Base-by-base conservation (phyloP, 1,140 invertebrate genomes). In the Nasonia longicornis region DNA sequence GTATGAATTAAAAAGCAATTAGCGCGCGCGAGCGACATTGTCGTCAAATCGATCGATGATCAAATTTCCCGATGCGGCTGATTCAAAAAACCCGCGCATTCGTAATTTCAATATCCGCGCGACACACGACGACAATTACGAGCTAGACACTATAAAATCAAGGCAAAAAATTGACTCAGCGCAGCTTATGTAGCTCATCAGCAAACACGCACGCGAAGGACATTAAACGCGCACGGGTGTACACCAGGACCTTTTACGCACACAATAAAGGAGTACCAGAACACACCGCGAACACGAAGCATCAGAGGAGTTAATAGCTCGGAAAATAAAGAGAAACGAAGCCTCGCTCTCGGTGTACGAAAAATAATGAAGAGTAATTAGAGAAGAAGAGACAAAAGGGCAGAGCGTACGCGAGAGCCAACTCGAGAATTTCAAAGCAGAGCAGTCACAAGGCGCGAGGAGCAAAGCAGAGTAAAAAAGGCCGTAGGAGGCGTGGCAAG, bases 401-500 rank as follows among this genome's bases (percentile, higher is more conserved):
- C 64, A 42, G 38, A 79, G 22, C 1, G 22, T 38, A 70, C 1
- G n/a, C 31, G 3, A 35, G 3, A 35, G 4, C 31, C 3, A 35
- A 35, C 22, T 6, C 3, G 16, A 58, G 31, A 16, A 29, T 67
- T 22, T 48, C 14, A 79, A 71, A 71, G 42, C 67, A 67, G 77
- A 58, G 67, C 31, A 63, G 20, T n/a, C 52, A 16, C 16, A 7
- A 16, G 20, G 31, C n/a, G 38, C 48, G 38, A 42, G 35, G 29
- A 58, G 58, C 16, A 76, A 63, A 64, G 52, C 22, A 83, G 6
- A 26, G 31, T 3, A 42, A 35, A 26, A 66, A 58, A 67, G 7
- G 31, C 38, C 14, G 29, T 22, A 78, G 29, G 64, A 83, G 87
- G 88, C 88, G 87, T 88, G 86, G 79, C 85, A 83, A 84, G 87